These are phyloP conservation scores for Aplysia californica DNA, from an alignment of 1,140 invertebrate genomes.

Conservation along the genomic window DNA sequence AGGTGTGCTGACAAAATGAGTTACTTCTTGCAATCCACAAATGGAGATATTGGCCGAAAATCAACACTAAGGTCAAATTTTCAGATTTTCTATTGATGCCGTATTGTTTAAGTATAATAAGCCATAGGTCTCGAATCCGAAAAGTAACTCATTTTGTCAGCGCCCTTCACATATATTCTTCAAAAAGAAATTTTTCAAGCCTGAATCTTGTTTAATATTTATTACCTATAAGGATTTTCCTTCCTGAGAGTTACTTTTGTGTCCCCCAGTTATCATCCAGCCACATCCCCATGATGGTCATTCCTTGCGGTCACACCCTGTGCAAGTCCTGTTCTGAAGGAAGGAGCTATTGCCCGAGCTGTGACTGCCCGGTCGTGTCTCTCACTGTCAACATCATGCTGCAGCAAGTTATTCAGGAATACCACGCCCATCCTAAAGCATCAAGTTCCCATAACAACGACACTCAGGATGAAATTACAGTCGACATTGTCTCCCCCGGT, in stretches of 20 bases:
- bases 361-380: slow-evolving; percentile 36
- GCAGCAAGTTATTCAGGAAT: slow-evolving; percentile 53
- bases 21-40: too few species aligned
- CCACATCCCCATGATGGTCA: slow-evolving; percentile 41
- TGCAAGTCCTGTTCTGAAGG: slow-evolving; percentile 41
- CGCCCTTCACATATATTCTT: not conserved
- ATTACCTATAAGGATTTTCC: not conserved
- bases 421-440: slow-evolving; percentile 15
- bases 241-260: not conserved
- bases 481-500: too few species aligned
- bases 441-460: too few species aligned
- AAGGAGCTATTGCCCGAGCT: slow-evolving; percentile 41
- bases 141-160: not conserved
- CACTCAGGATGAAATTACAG: too few species aligned
- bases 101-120: too few species aligned
- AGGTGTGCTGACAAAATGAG: too few species aligned
- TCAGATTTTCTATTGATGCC: too few species aligned
- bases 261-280: slow-evolving; percentile 34
- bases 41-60: too few species aligned
- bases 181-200: not conserved
- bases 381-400: slow-evolving; percentile 53
- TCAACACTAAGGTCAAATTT: too few species aligned
- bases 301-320: slow-evolving; percentile 54
- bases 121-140: not conserved
- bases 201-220: not conserved